phyloP scores from a whole-genome alignment of 2,797 vertebrate species.

The Manis javanica region DNA sequence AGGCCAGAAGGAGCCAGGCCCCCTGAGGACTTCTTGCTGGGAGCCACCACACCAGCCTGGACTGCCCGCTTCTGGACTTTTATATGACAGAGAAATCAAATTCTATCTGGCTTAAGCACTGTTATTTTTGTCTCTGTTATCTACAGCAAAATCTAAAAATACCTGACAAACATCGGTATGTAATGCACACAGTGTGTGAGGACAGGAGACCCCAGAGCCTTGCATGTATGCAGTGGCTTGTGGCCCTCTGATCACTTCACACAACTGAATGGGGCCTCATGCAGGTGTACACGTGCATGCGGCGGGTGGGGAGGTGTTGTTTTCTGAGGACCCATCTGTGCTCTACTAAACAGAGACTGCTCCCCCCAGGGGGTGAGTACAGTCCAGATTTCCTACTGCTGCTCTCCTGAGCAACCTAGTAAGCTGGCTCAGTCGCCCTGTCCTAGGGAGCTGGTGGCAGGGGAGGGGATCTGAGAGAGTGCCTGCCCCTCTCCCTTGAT shows the following conservation, averaged over 20 bases:
- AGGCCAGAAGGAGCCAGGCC: background rate
- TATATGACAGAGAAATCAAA: background rate
- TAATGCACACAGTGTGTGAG: background rate
- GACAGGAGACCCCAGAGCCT: background rate
- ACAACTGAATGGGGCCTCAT: background rate
- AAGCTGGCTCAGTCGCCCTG: background rate
- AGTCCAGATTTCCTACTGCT: background rate
- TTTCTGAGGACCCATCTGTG: background rate
- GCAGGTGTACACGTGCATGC: background rate
- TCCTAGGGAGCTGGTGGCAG: accelerated
- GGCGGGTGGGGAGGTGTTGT: background rate
- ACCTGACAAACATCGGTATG: background rate
- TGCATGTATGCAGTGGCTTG: background rate
- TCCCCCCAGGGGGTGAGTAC: background rate
- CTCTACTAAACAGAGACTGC: background rate
- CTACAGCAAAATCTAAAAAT: background rate
- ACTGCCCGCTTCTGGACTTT: background rate
- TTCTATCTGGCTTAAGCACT: background rate
- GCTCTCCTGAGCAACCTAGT: background rate
- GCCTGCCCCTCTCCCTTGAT: background rate
- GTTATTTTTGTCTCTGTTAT: background rate
- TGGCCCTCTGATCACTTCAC: background rate
- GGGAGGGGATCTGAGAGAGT: background rate
- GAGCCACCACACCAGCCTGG: background rate
- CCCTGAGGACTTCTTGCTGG: background rate